phyloP scores from a whole-genome alignment of 2,888 invertebrate species.

The Exephanes ischioxanthus region DNA sequence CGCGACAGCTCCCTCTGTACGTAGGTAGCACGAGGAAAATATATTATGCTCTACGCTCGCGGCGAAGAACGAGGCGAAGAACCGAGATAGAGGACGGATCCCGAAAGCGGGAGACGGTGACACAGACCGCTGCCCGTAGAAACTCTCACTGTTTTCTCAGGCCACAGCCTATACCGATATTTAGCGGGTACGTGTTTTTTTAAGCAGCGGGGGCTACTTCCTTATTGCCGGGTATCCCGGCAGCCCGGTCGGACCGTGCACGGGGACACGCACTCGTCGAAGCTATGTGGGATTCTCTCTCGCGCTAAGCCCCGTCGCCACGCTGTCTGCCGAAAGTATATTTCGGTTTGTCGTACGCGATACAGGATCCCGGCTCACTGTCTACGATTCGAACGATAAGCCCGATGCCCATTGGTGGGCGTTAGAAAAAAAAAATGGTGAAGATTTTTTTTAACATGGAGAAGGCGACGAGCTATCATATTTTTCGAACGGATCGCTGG shows the following conservation, averaged over 20 bases:
- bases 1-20: neutral
- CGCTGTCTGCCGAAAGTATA: slow-evolving; percentile 78
- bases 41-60: neutral
- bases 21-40: slow-evolving; percentile 12
- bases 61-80: slow-evolving; percentile 19
- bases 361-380: neutral
- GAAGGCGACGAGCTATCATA: neutral
- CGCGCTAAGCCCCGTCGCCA: slow-evolving; percentile 76
- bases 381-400: slow-evolving; percentile 5
- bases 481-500: slow-evolving; percentile 15
- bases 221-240: slow-evolving; percentile 79
- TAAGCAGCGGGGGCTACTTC: slow-evolving; percentile 84
- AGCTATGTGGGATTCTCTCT: slow-evolving; percentile 26
- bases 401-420: neutral
- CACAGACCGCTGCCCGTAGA: slow-evolving; percentile 32
- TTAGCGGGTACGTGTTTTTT: slow-evolving; percentile 83
- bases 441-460: slow-evolving; percentile 1
- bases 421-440: neutral
- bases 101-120: slow-evolving; percentile 29
- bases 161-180: slow-evolving; percentile 81
- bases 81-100: slow-evolving; percentile 24
- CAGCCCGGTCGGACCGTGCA: neutral
- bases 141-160: slow-evolving; percentile 81
- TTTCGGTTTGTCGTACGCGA: slow-evolving; percentile 53
- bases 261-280: slow-evolving; percentile 9